Evolutionary conservation across 2,797 vertebrate genomes (phyloP).

Genomic region (Delichon dasypus): DNA sequence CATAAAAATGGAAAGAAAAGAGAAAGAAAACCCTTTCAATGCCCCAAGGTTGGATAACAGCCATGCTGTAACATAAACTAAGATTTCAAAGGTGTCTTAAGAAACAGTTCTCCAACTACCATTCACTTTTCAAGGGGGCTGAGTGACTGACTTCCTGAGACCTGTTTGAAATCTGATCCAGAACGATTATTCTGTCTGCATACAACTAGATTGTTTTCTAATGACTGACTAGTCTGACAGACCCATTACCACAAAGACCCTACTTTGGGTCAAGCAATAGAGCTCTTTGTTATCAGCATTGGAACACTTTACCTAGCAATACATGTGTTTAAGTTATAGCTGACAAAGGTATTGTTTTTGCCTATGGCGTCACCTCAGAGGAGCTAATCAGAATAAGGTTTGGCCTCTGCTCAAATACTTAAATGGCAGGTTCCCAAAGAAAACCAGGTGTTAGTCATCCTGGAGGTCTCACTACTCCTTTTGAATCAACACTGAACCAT

Average conservation of each 20-base stretch:
- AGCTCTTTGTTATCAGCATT: not conserved
- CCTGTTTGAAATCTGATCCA: constrained; percentile 33
- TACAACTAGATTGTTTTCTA: constrained; percentile 14
- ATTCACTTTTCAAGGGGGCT: constrained; percentile 13
- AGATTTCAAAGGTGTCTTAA: constrained; percentile 40
- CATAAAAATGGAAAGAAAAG: not conserved
- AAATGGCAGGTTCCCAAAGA: constrained; percentile 10
- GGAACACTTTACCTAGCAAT: not conserved
- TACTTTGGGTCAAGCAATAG: not conserved
- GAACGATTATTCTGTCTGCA: not conserved
- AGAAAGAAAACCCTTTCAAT: constrained; percentile 10
- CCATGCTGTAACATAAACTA: constrained; percentile 39
- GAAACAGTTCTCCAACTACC: constrained; percentile 51
- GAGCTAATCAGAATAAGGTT: not conserved
- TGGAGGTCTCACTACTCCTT: not conserved
- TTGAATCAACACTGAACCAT: not conserved
- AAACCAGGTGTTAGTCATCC: constrained; percentile 34
- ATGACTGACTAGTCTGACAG: not conserved
- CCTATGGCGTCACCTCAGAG: not conserved
- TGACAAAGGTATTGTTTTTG: not conserved
- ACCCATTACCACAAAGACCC: not conserved
- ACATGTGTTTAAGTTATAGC: not conserved
- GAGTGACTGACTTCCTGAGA: constrained; percentile 52
- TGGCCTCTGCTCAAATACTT: not conserved
- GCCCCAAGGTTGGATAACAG: not conserved